A percentile compares a stretch with the other conserved stretches of the same genome.
phyloP scores from a whole-genome alignment of 2,113 vertebrate genomes.

The Oophaga pumilio region DNA sequence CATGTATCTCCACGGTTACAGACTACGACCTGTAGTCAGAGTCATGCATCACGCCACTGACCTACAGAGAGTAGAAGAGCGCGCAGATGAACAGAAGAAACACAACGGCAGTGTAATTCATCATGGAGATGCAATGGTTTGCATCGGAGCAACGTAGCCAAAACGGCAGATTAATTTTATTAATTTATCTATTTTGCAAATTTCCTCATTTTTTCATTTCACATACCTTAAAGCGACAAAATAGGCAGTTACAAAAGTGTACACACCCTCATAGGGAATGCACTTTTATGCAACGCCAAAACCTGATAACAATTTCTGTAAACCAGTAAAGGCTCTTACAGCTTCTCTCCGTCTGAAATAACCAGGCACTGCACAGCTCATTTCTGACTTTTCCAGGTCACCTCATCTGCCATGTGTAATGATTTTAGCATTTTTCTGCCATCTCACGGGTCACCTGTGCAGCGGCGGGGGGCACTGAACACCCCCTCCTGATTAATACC shows the following conservation, averaged over 20 bases:
- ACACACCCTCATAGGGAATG: too few species aligned
- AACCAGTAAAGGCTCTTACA: neutral
- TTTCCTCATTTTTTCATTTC: too few species aligned
- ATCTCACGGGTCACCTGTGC: conserved; percentile 11
- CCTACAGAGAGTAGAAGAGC: too few species aligned
- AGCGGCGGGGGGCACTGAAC: neutral
- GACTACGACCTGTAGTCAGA: neutral
- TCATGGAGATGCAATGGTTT: too few species aligned
- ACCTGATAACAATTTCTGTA: neutral
- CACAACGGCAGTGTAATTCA: too few species aligned
- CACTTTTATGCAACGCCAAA: neutral
- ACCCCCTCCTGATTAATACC: neutral
- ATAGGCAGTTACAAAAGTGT: neutral
- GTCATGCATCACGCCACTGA: neutral
- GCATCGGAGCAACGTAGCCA: neutral
- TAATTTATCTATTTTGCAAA: too few species aligned
- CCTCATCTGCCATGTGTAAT: conserved; percentile 12
- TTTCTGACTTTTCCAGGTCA: conserved; percentile 10
- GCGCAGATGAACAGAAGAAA: too few species aligned
- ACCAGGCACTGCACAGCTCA: neutral
- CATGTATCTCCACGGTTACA: neutral
- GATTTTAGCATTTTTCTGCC: neutral
- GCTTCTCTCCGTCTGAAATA: neutral
- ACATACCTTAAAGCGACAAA: too few species aligned
- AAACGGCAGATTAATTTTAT: neutral